Conservation (phyloP, 2,797 vertebrate genomes). For the Neosilurus mollespiculum region DNA sequence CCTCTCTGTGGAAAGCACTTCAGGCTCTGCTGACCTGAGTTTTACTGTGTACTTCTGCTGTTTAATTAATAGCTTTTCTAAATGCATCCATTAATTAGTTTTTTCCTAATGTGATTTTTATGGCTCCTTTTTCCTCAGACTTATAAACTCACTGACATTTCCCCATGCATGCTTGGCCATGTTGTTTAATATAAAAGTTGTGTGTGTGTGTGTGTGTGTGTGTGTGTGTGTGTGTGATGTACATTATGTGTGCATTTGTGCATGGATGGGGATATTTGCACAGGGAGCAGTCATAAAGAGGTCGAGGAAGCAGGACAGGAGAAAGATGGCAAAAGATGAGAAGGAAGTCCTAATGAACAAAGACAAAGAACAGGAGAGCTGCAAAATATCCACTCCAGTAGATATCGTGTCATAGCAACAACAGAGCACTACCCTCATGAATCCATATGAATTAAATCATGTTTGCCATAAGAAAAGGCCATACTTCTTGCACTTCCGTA, state of each 20-base stretch:
- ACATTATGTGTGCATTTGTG: slow-evolving; percentile 15
- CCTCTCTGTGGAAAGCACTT: background rate
- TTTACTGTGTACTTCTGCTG: slow-evolving; percentile 32
- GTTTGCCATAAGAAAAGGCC: background rate
- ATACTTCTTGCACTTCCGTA: background rate
- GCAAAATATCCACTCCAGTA: background rate
- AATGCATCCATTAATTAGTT: slow-evolving; percentile 24
- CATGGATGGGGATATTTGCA: slow-evolving; percentile 12
- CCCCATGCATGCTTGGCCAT: background rate
- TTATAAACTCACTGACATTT: slow-evolving; percentile 33
- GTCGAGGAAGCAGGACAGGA: slow-evolving; percentile 40
- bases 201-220: slow-evolving; percentile 21
- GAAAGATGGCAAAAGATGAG: slow-evolving; percentile 35
- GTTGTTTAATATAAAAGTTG: background rate
- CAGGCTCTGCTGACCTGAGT: slow-evolving; percentile 16
- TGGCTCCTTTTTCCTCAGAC: slow-evolving; percentile 24
- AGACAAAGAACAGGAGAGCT: slow-evolving; percentile 46
- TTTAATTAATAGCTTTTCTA: slow-evolving; percentile 39
- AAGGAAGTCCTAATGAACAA: slow-evolving; percentile 37
- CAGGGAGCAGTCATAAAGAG: slow-evolving; percentile 41
- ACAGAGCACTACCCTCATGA: slow-evolving; percentile 13
- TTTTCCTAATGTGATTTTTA: slow-evolving; percentile 42
- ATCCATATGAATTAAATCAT: background rate
- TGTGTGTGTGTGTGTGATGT: slow-evolving; percentile 17
- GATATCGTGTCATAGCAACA: background rate